Base-by-base conservation (phyloP, 2,888 invertebrate genomes). In the Parnassius orleans region DNA sequence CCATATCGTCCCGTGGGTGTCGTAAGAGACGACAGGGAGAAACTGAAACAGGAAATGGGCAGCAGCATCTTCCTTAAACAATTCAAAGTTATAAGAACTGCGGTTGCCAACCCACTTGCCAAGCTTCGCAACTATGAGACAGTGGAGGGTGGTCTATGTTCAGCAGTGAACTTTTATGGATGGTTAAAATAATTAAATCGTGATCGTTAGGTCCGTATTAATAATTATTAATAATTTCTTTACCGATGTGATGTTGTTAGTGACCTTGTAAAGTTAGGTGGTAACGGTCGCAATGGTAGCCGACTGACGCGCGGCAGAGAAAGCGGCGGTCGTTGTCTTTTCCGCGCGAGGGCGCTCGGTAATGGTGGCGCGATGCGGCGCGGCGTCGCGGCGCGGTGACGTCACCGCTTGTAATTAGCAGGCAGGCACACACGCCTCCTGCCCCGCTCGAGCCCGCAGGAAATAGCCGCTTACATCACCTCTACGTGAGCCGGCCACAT, bases 241-340 rank as follows among this genome's bases (percentile, higher is more conserved):
- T 41, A 48, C 24, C n/a, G 9, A 19, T 24, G n/a, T 59, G 54
- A 14, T 52, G 42, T 51, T 10, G 53, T 33, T 61, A 48, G 14
- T 48, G 61, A 65, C 55, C 55, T 64, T 64, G 60, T 33, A 54
- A 55, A 47, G 48, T 42, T 24, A 46, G 59, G 67, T 72, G 72
- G 63, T 75, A 73, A 72, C 74, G 68, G 75, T 69, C 70, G 64
- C 59, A 68, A 65, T 77, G 76, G 73, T 68, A 71, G 71, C 72
- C 74, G 70, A 69, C 66, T 76, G 77, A 74, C 75, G 78, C 73
- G 72, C 71, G 76, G 72, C 79, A 83, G 86, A 86, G 89, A 91
- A 89, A 90, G 87, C 87, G 77, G 71, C 87, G 90, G 89, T 86
- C 89, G 85, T 89, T 88, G 89, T 89, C 88, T 85, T 90, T 89